phyloP scores from a whole-genome alignment of 2,797 vertebrate genomes.

The Ctenopoma kingsleyae region DNA sequence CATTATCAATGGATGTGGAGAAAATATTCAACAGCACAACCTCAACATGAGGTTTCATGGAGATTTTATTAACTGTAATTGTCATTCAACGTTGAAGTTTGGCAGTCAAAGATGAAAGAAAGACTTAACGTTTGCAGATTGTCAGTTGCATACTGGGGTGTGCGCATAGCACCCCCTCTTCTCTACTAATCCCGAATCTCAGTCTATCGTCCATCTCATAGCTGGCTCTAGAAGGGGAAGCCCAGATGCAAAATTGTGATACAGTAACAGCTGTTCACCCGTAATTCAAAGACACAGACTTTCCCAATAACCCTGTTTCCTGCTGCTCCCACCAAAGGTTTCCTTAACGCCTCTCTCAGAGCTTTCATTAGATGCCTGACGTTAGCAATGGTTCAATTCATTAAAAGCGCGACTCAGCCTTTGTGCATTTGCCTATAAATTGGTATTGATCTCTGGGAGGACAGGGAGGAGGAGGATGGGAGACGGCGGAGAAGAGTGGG shows the following conservation, averaged over 20 bases:
- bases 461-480: conserved; percentile 43
- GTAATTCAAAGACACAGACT: conserved; percentile 13
- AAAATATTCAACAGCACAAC: conserved; percentile 23
- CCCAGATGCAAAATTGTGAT: conserved; percentile 9
- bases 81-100: conserved; percentile 53
- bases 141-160: too few species aligned
- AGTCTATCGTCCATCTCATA: neutral
- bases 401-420: conserved; percentile 86
- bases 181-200: neutral
- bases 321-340: conserved; percentile 73
- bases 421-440: conserved; percentile 89
- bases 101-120: conserved; percentile 24
- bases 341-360: conserved; percentile 83
- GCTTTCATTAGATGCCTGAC: conserved; percentile 84
- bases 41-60: conserved; percentile 3
- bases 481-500: conserved; percentile 14
- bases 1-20: neutral
- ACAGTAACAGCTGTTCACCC: conserved; percentile 23
- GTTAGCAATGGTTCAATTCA: conserved; percentile 88
- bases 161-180: neutral
- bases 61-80: conserved; percentile 44
- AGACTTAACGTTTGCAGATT: too few species aligned
- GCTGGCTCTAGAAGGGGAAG: conserved; percentile 8
- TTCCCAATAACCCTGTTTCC: conserved; percentile 33
- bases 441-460: conserved; percentile 85